Evolutionary conservation across 1,140 invertebrate species (phyloP), one percentile per base, ranked within the genome.

Genomic region (Caerostris extrusa): DNA sequence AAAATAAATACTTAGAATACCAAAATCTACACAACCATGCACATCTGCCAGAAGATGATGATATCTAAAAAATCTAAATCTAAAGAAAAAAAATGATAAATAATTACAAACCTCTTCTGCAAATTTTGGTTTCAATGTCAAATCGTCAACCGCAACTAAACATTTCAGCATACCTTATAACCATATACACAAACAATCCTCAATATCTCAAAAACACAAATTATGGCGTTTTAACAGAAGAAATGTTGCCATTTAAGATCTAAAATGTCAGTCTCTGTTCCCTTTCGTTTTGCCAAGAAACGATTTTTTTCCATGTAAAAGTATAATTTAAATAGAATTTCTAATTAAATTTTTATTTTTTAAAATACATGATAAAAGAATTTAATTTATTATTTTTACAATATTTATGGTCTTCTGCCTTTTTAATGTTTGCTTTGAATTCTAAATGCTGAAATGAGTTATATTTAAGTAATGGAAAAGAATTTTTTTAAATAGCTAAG

Each of bases 91-190:
- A 53, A 86, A 64, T 7, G 12, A 58, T 82, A 34, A 57, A 69
- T 92, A 0, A 19, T 67, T 56, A 67, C 67, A 81, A 61, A 93
- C 92, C 86, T 93, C 86, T 67, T 87, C n/a, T 50, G 19, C 60
- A 86, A 34, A 56, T 82, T 93, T 93, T 81, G 85, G 50, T 81
- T 93, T 93, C 81, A 69, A 57, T 85, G 81, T 34, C 53, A 85
- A 86, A 58, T 88, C 92, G 77, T 93, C 92, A 93, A 81, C 86
- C 83, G 58, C 69, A 87, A 89, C 86, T 53, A 93, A 93, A 89
- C 92, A 93, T 93, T 88, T 93, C 83, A 93, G 69, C 92, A 93
- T 93, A 88, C 57, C 92, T 88, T 64, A 56, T 88, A 93, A 81
- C 81, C 83, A 93, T 64, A 61, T 61, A 93, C 85, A 93, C 67